Evolutionary conservation across 2,888 invertebrate genomes (phyloP), one percentile per base, ranked within the genome.

Genomic region (Thyatira batis): DNA sequence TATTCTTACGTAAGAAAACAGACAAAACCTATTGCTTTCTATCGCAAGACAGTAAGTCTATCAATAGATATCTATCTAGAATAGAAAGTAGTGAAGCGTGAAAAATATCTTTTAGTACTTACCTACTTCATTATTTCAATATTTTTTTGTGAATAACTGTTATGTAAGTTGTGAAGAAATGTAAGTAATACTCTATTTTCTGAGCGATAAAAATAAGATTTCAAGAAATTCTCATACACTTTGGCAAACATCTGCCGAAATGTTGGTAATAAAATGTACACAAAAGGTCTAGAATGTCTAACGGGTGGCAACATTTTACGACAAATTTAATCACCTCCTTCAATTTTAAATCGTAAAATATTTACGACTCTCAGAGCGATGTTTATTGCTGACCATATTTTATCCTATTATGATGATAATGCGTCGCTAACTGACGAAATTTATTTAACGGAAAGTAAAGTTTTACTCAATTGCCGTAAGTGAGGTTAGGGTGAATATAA

Each of bases 301-400:
- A 70, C 72, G 78, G 79, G 80, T 80, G 81, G 84, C 76, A 77
- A 76, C 69, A 76, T 73, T 84, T 85, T 82, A 87, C 73, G 74
- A 79, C 73, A 58, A 65, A 76, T 84, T 85, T 84, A 84, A 80
- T 76, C 69, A 65, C 71, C 73, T 73, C 66, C 78, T 82, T 79
- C 82, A 73, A 80, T 73, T 84, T 77, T 46, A 65, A 60, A 67
- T 79, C 84, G 75, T 89, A 77, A 88, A 89, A 76, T 58, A 79
- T 80, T 78, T 75, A 85, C 71, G 76, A 73, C 70, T 68, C 54
- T 67, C 76, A 82, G 74, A 73, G 70, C 75, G 69, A 82, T 79
- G 73, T 87, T 89, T 86, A 88, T 67, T 76, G 72, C 67, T 67
- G 63, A 57, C 68, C 72, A 76, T 88, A 88, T 82, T 81, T 87